These are phyloP conservation scores for Mimas tiliae DNA, from an alignment of 2,888 invertebrate genomes.

Conservation along the genomic window DNA sequence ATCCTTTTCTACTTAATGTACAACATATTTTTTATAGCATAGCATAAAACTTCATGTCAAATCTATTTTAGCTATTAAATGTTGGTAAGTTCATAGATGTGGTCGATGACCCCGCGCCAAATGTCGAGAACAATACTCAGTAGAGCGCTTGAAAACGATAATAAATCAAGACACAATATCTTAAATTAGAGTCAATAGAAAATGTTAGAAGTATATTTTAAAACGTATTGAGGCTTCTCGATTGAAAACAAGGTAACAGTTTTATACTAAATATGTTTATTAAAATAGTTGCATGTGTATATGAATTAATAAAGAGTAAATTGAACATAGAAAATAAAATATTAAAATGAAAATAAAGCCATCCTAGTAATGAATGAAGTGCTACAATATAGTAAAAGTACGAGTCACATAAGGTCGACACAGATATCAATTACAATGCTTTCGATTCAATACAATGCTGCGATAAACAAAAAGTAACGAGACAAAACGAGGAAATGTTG, in stretches of 20 bases:
- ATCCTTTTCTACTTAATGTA: neutral
- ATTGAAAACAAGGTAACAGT: neutral
- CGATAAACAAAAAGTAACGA: constrained; percentile 50
- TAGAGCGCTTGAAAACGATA: constrained; percentile 60
- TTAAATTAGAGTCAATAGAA: constrained; percentile 54
- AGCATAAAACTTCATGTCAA: constrained; percentile 42
- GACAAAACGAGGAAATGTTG: constrained; percentile 59
- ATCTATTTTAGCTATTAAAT: constrained; percentile 58
- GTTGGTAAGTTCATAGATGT: constrained; percentile 64
- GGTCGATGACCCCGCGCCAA: constrained; percentile 73
- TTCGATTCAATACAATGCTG: constrained; percentile 44
- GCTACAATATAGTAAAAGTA: neutral
- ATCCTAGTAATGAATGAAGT: constrained; percentile 6
- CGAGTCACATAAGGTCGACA: neutral
- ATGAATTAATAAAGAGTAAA: neutral
- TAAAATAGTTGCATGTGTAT: neutral
- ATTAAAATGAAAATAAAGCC: neutral
- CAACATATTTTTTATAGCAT: neutral
- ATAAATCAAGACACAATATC: constrained; percentile 53
- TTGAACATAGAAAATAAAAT: neutral
- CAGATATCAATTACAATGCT: constrained; percentile 29
- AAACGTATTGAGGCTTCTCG: neutral
- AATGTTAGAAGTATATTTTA: constrained; percentile 12
- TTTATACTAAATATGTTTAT: neutral
- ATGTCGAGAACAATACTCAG: constrained; percentile 78